Evolutionary conservation across 2,888 invertebrate genomes (phyloP).

Genomic region (Pediacus dermestoides): DNA sequence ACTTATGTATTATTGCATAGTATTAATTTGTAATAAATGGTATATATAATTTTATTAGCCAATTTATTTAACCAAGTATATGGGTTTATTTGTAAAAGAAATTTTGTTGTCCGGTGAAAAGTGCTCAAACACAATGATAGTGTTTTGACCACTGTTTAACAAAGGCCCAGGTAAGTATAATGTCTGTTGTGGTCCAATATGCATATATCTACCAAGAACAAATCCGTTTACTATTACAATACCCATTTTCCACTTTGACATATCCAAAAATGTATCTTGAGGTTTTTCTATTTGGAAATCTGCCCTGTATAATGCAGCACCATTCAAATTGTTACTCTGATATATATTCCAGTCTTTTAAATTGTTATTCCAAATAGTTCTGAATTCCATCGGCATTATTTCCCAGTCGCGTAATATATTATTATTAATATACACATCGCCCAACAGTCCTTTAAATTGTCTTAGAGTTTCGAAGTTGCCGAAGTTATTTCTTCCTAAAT

Average conservation of each 20-base stretch:
- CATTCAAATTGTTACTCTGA: background rate
- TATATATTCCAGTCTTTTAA: slow-evolving; percentile 42
- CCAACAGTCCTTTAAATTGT: slow-evolving; percentile 42
- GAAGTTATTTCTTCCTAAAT: slow-evolving; percentile 74
- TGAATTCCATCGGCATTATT: slow-evolving; percentile 25
- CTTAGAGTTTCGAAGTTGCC: slow-evolving; percentile 46
- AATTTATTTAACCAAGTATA: too few relatives aligned
- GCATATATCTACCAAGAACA: slow-evolving; percentile 83
- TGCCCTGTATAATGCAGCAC: slow-evolving; percentile 18
- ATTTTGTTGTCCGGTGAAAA: slow-evolving; percentile 27
- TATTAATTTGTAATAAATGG: too few relatives aligned
- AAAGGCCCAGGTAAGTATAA: slow-evolving; percentile 76
- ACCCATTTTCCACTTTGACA: slow-evolving; percentile 25
- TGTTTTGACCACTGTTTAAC: slow-evolving; percentile 53
- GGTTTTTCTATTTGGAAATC: slow-evolving; percentile 14
- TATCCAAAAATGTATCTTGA: slow-evolving; percentile 22
- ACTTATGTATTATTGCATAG: too few relatives aligned
- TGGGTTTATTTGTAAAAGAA: slow-evolving; percentile 29
- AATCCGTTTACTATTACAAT: slow-evolving; percentile 71
- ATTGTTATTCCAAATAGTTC: slow-evolving; percentile 43
- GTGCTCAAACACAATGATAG: slow-evolving; percentile 40
- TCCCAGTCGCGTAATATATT: slow-evolving; percentile 20
- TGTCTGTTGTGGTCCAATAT: slow-evolving; percentile 75
- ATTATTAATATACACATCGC: slow-evolving; percentile 41
- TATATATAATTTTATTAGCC: too few relatives aligned